phyloP scores from a whole-genome alignment of 2,113 vertebrate genomes.

The Hystrix cristata region DNA sequence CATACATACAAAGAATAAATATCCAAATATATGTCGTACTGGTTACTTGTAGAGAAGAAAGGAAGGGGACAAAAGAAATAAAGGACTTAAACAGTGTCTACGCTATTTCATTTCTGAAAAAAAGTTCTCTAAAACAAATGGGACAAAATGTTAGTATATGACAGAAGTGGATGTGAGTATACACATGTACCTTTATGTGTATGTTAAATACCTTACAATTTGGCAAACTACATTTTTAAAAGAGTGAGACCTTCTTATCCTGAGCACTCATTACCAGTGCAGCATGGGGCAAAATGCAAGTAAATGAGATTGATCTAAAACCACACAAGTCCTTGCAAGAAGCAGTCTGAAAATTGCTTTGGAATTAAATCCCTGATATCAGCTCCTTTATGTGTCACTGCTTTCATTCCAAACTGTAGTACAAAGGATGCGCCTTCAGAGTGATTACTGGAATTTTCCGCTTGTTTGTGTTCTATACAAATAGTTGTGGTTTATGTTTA shows the following conservation, averaged over 20 bases:
- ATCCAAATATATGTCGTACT: not conserved
- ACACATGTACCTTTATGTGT: not conserved
- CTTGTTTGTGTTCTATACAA: constrained; percentile 72
- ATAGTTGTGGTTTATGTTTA: constrained; percentile 70
- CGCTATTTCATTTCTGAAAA: not conserved
- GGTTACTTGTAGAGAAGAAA: not conserved
- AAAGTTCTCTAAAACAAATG: not conserved
- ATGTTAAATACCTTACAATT: constrained; percentile 30
- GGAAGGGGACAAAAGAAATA: not conserved
- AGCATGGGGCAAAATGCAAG: not conserved
- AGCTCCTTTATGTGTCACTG: not conserved
- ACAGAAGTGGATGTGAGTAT: not conserved
- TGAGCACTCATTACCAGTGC: not conserved
- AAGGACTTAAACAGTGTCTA: not conserved
- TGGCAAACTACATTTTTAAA: constrained; percentile 28
- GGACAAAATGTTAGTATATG: not conserved
- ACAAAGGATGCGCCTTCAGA: constrained; percentile 18
- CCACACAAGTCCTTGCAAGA: not conserved
- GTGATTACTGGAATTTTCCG: constrained; percentile 76
- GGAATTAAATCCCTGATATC: constrained; percentile 20
- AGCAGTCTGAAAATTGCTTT: not conserved
- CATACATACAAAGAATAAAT: not conserved
- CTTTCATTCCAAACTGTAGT: constrained; percentile 57
- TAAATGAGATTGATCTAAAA: not conserved
- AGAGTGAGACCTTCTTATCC: not conserved